Conservation (phyloP, 2,113 vertebrate species). For the Varanus komodoensis region DNA sequence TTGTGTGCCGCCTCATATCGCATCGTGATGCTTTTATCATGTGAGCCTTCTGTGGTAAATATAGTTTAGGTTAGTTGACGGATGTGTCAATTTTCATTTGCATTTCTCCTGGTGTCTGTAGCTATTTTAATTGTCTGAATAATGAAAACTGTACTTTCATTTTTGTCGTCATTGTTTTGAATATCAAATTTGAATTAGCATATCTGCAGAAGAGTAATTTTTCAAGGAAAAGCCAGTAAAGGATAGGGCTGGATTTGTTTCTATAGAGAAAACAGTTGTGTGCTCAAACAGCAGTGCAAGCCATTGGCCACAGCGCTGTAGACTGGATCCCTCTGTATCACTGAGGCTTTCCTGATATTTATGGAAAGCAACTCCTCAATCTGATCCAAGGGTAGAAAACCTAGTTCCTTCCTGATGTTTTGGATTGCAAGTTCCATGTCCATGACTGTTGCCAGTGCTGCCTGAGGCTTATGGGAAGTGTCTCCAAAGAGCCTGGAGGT, state of each 20-base stretch:
- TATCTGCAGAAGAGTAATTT: background rate
- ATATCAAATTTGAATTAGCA: background rate
- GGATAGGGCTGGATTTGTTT: background rate
- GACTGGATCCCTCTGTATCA: background rate
- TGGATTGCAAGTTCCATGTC: too few species aligned
- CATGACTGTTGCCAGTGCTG: too few species aligned
- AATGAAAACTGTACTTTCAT: slow-evolving; percentile 38
- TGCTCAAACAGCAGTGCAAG: background rate
- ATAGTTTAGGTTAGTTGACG: background rate
- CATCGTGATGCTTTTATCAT: slow-evolving; percentile 21
- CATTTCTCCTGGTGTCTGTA: background rate
- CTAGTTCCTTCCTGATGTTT: too few species aligned
- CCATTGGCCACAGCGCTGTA: background rate
- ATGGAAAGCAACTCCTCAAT: background rate
- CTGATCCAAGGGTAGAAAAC: background rate
- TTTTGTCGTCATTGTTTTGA: background rate
- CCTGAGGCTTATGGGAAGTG: too few species aligned
- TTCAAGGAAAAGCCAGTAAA: background rate
- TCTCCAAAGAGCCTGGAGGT: too few species aligned
- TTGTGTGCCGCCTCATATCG: slow-evolving; percentile 59
- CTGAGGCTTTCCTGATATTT: background rate
- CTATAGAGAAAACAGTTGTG: background rate
- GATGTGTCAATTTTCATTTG: slow-evolving; percentile 4
- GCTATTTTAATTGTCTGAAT: background rate
- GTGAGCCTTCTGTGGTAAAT: background rate